phyloP scores from a whole-genome alignment of 1,140 invertebrate species.

The Drosophila pseudoananassae region DNA sequence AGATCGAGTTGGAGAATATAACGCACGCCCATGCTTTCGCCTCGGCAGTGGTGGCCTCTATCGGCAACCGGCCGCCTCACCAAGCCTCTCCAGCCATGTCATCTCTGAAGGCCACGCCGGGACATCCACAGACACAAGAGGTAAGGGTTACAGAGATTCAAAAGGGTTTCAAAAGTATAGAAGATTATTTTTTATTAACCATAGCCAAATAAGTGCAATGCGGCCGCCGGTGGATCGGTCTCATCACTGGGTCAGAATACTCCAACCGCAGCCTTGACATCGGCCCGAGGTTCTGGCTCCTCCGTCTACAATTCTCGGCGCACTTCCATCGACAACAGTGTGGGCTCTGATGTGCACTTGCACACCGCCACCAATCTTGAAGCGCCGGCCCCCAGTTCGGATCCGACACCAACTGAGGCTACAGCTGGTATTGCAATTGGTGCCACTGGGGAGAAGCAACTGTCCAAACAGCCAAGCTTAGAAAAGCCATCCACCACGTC shows the following conservation, averaged over 20 bases:
- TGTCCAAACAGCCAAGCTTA: conserved; percentile 72
- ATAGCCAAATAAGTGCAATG: conserved; percentile 56
- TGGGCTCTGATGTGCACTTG: conserved; percentile 70
- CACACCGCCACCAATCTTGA: conserved; percentile 62
- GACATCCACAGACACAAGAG: conserved; percentile 55
- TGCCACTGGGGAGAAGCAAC: conserved; percentile 45
- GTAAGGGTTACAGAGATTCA: conserved; percentile 17
- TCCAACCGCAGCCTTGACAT: conserved; percentile 64
- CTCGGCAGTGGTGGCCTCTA: conserved; percentile 74
- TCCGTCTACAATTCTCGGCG: conserved; percentile 81
- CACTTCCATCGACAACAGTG: conserved; percentile 79
- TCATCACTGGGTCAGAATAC: conserved; percentile 68
- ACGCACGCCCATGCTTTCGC: conserved; percentile 84
- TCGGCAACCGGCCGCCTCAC: conserved; percentile 53
- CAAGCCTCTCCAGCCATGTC: conserved; percentile 64
- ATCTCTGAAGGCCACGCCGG: conserved; percentile 53
- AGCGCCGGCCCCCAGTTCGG: conserved; percentile 17
- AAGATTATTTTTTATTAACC: background rate
- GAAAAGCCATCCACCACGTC: conserved; percentile 58
- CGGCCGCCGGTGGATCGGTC: conserved; percentile 27
- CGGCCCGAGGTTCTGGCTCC: conserved; percentile 75
- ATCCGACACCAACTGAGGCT: conserved; percentile 53
- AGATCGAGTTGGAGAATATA: conserved; percentile 86
- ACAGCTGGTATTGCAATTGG: conserved; percentile 12
- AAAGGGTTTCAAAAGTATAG: background rate